A percentile compares a stretch with the other conserved stretches of the same genome.
Evolutionary conservation across 2,797 vertebrate species (phyloP).

Genomic region (Nothura maculosa): DNA sequence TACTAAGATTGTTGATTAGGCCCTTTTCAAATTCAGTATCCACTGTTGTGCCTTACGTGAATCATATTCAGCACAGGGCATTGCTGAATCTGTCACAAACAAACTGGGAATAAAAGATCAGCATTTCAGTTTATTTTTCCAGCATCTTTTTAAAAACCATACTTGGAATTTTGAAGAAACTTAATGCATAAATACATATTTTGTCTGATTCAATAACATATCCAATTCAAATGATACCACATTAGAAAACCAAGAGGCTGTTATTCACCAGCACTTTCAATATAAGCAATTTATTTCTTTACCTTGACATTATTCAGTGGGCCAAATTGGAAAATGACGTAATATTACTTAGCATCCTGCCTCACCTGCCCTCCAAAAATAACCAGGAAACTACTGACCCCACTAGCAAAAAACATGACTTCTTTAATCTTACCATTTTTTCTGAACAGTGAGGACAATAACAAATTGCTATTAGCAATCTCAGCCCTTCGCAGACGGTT

Average conservation of each 20-base stretch:
- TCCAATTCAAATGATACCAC: conserved; percentile 73
- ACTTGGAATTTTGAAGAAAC: conserved; percentile 69
- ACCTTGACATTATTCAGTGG: conserved; percentile 59
- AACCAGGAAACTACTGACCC: not conserved
- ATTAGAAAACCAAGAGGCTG: conserved; percentile 65
- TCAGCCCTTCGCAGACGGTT: conserved; percentile 24
- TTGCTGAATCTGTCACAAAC: conserved; percentile 65
- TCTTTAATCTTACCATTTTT: conserved; percentile 3
- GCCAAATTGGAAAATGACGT: conserved; percentile 53
- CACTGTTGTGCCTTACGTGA: conserved; percentile 48
- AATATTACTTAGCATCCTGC: conserved; percentile 23
- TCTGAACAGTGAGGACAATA: not conserved
- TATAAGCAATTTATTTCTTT: conserved; percentile 44
- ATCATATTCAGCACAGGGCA: conserved; percentile 54
- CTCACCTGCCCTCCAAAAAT: not conserved
- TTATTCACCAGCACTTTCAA: conserved; percentile 60
- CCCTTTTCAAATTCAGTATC: conserved; percentile 68
- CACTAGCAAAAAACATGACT: not conserved
- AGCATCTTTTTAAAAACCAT: conserved; percentile 76
- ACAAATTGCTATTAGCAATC: not conserved
- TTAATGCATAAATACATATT: conserved; percentile 83
- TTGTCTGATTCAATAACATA: conserved; percentile 73
- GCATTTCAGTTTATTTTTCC: conserved; percentile 72
- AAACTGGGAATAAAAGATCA: conserved; percentile 70
- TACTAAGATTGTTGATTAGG: conserved; percentile 66